Evolutionary conservation across 2,797 vertebrate species (phyloP).

Genomic region (Petrocephalus schoutedeni): DNA sequence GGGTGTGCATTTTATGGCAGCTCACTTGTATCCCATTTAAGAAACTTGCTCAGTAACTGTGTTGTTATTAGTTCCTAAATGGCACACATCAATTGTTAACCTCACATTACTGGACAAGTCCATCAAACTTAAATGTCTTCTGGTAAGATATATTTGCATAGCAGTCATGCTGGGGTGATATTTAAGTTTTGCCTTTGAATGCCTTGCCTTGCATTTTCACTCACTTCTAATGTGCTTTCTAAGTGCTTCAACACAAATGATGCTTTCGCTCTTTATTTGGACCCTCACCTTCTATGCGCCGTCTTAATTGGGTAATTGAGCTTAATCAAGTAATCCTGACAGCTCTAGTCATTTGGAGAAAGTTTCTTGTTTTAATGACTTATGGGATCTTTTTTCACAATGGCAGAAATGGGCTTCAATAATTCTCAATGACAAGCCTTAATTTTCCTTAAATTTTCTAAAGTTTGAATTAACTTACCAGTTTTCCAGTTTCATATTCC

Average conservation of each 20-base stretch:
- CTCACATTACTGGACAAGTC: too few relatives aligned
- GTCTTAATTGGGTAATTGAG: not conserved
- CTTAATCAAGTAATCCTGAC: not conserved
- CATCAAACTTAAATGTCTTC: too few relatives aligned
- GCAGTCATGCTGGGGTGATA: too few relatives aligned
- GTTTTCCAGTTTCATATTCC: constrained; percentile 81
- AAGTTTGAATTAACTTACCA: constrained; percentile 59
- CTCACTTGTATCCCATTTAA: too few relatives aligned
- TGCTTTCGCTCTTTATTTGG: not conserved
- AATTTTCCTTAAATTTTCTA: not conserved
- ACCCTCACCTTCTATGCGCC: not conserved
- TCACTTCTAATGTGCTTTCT: not conserved
- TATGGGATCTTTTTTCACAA: not conserved
- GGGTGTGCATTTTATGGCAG: too few relatives aligned
- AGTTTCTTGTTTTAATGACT: not conserved
- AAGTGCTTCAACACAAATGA: too few relatives aligned
- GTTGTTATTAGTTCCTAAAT: too few relatives aligned
- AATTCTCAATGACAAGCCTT: not conserved
- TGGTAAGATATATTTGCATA: too few relatives aligned
- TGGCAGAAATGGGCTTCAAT: not conserved
- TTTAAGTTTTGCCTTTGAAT: too few relatives aligned
- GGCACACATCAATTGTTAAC: too few relatives aligned
- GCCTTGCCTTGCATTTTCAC: not conserved
- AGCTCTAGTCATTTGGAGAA: not conserved
- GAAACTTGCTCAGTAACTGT: too few relatives aligned